phyloP scores from a whole-genome alignment of 1,140 invertebrate species.

The Thrips palmi region DNA sequence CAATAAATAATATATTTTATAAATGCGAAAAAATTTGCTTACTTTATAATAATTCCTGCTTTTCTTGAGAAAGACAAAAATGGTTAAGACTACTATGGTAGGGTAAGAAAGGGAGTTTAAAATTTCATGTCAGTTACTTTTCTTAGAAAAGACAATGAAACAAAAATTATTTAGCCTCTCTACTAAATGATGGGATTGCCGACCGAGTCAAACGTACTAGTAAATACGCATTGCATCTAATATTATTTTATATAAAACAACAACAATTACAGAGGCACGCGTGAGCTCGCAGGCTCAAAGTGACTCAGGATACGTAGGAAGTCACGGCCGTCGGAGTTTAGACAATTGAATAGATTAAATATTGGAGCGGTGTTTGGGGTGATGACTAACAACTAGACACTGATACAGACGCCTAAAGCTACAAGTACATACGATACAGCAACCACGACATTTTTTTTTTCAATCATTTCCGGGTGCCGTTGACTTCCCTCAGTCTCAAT shows the following conservation, averaged over 20 bases:
- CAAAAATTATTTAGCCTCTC: slow-evolving; percentile 5
- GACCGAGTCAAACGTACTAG: slow-evolving; percentile 8
- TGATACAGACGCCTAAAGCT: slow-evolving; percentile 11
- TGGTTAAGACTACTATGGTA: no score
- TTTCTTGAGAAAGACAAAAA: no score
- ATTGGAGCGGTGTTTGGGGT: slow-evolving; percentile 1
- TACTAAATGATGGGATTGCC: slow-evolving; percentile 4
- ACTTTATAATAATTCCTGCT: no score
- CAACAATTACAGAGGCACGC: no score
- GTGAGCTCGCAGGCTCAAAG: no score
- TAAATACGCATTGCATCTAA: slow-evolving; percentile 8
- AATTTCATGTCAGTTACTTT: no score
- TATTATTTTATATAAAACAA: slow-evolving; percentile 6
- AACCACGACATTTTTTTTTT: neutral
- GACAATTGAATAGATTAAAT: slow-evolving; percentile 1
- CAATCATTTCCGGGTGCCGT: neutral
- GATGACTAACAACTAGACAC: slow-evolving; percentile 4
- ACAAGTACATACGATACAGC: neutral
- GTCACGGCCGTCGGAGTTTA: slow-evolving; percentile 14
- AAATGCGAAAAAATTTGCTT: no score
- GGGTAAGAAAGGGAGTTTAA: no score
- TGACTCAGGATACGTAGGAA: slow-evolving; percentile 13
- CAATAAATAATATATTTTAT: no score
- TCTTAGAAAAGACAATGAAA: slow-evolving; percentile 11
- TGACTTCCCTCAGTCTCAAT: slow-evolving; percentile 18